Base-by-base conservation (phyloP, 2,888 invertebrate genomes). In the Tachystola acroxantha region DNA sequence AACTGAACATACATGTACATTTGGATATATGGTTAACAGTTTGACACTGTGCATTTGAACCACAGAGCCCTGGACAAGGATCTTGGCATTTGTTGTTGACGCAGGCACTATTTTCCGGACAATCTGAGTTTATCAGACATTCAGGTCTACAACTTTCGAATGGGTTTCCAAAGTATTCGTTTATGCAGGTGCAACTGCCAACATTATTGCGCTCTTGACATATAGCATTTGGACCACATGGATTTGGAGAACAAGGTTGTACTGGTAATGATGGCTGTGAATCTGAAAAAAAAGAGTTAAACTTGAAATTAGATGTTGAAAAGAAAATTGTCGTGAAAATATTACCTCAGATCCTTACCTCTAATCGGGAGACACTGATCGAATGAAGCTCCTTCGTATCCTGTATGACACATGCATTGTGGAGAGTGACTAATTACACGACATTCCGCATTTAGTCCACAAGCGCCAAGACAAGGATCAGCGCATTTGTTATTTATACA, bases 391-490 rank as follows among this genome's bases (percentile, higher is more conserved):
- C 96, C 96, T 40, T 91, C 88, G 61, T 89, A 90, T 37, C 89
- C 89, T 16, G 77, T 64, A 46, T 92, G 91, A 61, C 96, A 96
- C 36, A 89, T 90, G 62, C 96, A 96, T 40, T 94, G 91, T 1
- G 96, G 95, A 50, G 93, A 93, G 69, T 96, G 96, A 66, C 95
- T 95, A 35, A 95, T 89, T 1, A 94, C 93, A 41, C 92, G 88
- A 63, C 96, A 96, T 35, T 90, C 79, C 0, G 96, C 93, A 37
- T 91, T 90, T 43, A 89, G 89, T 34, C 95, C 95, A 51, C 96
- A 96, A 19, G 93, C 91, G 27, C 94, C 94, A 2, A 91, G 89
- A 55, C 96, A 96, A 10, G 95, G 95, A 64, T 96, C 93, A 5
- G 89, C 78, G 59, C 96, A 96, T 69, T 92, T 94, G 42, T 90